Conservation (phyloP, 2,797 vertebrate species). For the Pipistrellus nathusii region DNA sequence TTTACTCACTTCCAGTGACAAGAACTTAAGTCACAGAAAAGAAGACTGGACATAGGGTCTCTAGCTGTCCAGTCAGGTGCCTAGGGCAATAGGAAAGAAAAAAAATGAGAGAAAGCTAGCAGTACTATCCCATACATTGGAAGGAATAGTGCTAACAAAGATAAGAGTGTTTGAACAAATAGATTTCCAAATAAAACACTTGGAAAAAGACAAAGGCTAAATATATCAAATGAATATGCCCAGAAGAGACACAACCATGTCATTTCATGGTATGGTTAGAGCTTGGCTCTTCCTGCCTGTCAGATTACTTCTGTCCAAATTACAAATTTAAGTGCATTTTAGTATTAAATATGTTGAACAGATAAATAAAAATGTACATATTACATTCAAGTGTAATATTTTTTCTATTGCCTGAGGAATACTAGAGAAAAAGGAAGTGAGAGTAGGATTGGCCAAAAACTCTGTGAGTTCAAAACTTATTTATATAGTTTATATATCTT, state of each 20-base stretch:
- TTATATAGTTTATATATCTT: neutral
- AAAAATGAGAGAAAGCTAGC: neutral
- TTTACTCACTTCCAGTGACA: neutral
- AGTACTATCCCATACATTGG: neutral
- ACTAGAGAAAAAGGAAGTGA: neutral
- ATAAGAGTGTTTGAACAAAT: neutral
- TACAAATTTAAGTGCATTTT: neutral
- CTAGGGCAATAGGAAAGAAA: neutral
- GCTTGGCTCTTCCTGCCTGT: neutral
- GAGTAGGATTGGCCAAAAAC: neutral
- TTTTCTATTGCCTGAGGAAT: neutral
- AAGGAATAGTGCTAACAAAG: neutral
- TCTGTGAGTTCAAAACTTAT: conserved; percentile 11
- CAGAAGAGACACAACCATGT: neutral
- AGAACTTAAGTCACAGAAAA: neutral
- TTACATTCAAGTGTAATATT: neutral
- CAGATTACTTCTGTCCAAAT: neutral
- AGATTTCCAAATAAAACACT: conserved; percentile 31
- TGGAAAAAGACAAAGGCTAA: neutral
- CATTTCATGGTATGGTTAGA: neutral
- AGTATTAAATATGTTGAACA: neutral
- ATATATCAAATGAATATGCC: neutral
- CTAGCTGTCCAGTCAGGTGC: neutral
- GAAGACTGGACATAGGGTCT: neutral
- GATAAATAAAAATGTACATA: neutral